These are phyloP conservation scores for Cercopithecus mona DNA, from an alignment of 2,113 vertebrate genomes.

Conservation along the genomic window DNA sequence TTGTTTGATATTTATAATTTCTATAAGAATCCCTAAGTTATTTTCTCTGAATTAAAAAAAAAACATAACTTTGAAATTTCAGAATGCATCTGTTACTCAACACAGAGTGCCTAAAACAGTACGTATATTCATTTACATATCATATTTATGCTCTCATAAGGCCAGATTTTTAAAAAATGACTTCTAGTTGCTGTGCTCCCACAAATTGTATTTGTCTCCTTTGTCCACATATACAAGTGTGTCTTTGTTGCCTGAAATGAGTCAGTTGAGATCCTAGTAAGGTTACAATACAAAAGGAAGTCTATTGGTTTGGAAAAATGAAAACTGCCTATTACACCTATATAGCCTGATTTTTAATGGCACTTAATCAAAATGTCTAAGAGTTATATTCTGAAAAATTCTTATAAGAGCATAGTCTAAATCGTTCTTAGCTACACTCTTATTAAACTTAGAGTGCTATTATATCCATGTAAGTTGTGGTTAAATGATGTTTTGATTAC, in stretches of 20 bases:
- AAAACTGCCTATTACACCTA: background rate
- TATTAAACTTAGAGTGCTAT: background rate
- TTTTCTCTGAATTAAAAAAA: conserved; percentile 54
- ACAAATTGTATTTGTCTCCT: background rate
- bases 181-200: background rate
- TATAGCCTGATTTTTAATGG: background rate
- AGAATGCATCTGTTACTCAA: conserved; percentile 42
- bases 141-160: conserved; percentile 30
- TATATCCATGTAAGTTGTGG: background rate
- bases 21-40: conserved; percentile 7
- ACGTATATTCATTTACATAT: background rate
- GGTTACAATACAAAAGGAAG: background rate
- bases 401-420: background rate
- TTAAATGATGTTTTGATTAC: background rate
- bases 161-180: background rate
- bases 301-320: background rate
- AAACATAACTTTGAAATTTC: conserved; percentile 49
- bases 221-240: background rate
- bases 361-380: background rate
- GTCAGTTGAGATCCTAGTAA: conserved; percentile 8
- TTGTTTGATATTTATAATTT: conserved; percentile 63
- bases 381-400: conserved; percentile 9
- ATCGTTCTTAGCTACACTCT: background rate
- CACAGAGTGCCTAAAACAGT: conserved; percentile 31
- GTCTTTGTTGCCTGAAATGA: conserved; percentile 11